phyloP scores from a whole-genome alignment of 2,888 invertebrate species.

The Timandra comae region DNA sequence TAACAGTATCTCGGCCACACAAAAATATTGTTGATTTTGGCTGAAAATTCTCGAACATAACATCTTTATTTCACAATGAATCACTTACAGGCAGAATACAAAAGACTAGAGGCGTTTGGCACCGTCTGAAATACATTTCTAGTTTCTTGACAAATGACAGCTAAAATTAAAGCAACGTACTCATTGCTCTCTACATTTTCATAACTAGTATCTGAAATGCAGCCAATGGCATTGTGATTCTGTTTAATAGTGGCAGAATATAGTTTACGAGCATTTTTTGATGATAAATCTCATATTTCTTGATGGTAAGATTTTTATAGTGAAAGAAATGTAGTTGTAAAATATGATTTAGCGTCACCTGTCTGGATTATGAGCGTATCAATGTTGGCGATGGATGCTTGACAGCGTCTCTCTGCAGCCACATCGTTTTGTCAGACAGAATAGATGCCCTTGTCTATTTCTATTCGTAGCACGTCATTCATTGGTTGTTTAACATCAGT shows the following conservation, averaged over 20 bases:
- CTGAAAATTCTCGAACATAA: slow-evolving; percentile 31
- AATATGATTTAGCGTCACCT: neutral
- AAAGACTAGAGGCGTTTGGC: slow-evolving; percentile 60
- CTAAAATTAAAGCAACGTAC: slow-evolving; percentile 59
- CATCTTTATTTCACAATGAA: slow-evolving; percentile 36
- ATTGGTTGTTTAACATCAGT: slow-evolving; percentile 28
- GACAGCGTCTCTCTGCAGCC: slow-evolving; percentile 29
- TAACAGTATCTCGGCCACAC: slow-evolving; percentile 15
- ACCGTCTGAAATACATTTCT: slow-evolving; percentile 44
- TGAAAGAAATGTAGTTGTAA: slow-evolving; percentile 1
- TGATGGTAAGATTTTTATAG: neutral
- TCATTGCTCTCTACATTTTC: slow-evolving; percentile 23
- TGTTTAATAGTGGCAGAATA: slow-evolving; percentile 6
- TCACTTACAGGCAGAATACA: slow-evolving; percentile 44
- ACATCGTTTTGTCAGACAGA: slow-evolving; percentile 29
- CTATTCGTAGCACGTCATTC: slow-evolving; percentile 26
- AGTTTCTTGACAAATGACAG: slow-evolving; percentile 53
- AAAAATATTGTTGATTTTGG: slow-evolving; percentile 17
- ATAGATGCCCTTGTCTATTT: slow-evolving; percentile 37
- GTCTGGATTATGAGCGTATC: slow-evolving; percentile 4
- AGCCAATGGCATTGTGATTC: slow-evolving; percentile 14
- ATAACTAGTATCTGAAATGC: slow-evolving; percentile 25
- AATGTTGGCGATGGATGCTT: slow-evolving; percentile 23
- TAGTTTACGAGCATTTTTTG: slow-evolving; percentile 2
- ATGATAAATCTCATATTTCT: slow-evolving; percentile 4